Base-by-base conservation (phyloP, 2,113 vertebrate genomes). In the Upupa epops region DNA sequence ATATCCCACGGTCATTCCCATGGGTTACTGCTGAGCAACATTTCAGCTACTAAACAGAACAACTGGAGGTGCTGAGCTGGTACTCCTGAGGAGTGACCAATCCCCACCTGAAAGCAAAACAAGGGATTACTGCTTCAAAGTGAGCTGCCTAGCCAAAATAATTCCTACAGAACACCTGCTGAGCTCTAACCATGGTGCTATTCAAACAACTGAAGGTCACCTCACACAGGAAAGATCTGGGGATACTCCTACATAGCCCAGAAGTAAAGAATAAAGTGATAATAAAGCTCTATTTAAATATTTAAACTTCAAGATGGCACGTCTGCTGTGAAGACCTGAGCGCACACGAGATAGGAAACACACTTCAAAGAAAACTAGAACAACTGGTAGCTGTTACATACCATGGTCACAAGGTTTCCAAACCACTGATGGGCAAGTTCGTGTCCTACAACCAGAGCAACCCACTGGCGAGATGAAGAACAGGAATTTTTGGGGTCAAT, bases 351-450 rank as follows among this genome's bases (percentile, higher is more conserved):
- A 25, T 2, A 34, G 0, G 5, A 55, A 64, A 24, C 37, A 79
- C 51, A 8, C 0, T 8, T 32, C 32, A 78, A 64, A 54, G 49
- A n/a, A 13, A 24, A 32, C 24, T 1, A 51, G 34, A 45, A 87
- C 63, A 37, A 95, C 68, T 90, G 94, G 84, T 78, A 93, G 90
- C 64, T 91, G 95, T 94, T 95, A 90, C 69, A 97, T 98, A 99
- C 99, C 99, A 99, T 99, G 94, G 99, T 99, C 96, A 99, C 99
- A 88, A 99, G 97, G 97, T 99, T 99, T 87, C 99, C 99, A 91
- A 99, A 99, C 99, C 99, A 99, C 98, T 99, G 99, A 96, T 99
- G 99, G 75, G 99, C 99, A 64, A 99, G 98, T 74, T 99, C 99
- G 64, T 99, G 99, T 74, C 99, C 99, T 51, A 99, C 99, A 94